Evolutionary conservation across 37 sponge, comb jelly and placozoan genomes (phyloP), one percentile per base, ranked within the genome.

Genomic region (Chondrilla cf. caribensis): DNA sequence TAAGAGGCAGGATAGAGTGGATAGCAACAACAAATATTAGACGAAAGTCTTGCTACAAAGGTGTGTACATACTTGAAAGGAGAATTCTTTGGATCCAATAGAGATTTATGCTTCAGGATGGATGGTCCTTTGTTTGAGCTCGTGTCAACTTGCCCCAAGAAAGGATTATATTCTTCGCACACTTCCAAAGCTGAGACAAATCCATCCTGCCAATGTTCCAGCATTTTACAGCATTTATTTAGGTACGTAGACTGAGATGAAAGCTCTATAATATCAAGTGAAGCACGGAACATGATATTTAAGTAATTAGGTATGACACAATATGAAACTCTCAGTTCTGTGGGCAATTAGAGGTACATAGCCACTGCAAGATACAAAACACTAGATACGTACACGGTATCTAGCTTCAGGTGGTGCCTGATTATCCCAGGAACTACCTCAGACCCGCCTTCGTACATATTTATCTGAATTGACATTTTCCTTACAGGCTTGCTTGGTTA

Each of bases 181-280:
- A 79, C 70, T 0, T 92, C 94, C 65, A 95, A 44, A n/a, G 79
- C 67, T 18, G 58, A 58, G 33, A 38, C 43, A 43, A 90, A 79
- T 58, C 72, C 64, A 6, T 81, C 66, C 32, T 95, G 90, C 95
- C 95, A 95, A 25, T 78, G 57, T 28, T 95, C 94, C 54, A 95
- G 60, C n/a, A 88, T 24, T 41, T 85, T 85, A 36, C 87, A 80
- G 6, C 84, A 60, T 24, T 64, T 84, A 70, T 92, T 84, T 31
- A 95, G 80, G 26, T 89, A 37, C 25, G 93, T 85, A 11, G 95
- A 95, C 37, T 80, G 65, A 4, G 88, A 84, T 14, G 92, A 64
- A 70, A 95, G 67, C 70, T 95, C 95, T 91, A 67, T 1, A 81
- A 31, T 19, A 77, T 8, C n/a, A n/a, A n/a, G n/a, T n/a, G n/a